These are phyloP conservation scores for Mizuhopecten yessoensis DNA, from an alignment of 1,140 invertebrate genomes.

Conservation along the genomic window DNA sequence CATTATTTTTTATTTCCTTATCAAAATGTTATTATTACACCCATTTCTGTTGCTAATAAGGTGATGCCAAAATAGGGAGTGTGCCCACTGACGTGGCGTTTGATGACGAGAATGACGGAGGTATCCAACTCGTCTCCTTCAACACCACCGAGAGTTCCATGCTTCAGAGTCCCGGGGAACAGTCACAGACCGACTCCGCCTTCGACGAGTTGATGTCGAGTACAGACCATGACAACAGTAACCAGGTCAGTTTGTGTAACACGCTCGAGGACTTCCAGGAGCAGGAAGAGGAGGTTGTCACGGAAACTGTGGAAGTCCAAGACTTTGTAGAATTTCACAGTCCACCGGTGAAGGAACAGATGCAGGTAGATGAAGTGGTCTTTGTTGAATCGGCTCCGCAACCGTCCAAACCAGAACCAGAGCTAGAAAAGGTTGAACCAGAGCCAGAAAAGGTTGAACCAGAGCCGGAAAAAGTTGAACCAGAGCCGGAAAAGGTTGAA, in stretches of 20 bases:
- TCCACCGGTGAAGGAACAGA: neutral
- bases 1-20: too few species aligned
- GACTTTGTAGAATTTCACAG: neutral
- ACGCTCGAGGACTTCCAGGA: slow-evolving; percentile 61
- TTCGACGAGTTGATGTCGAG: slow-evolving; percentile 61
- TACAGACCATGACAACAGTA: slow-evolving; percentile 51
- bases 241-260: slow-evolving; percentile 57
- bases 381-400: slow-evolving; percentile 1
- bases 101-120: slow-evolving; percentile 48
- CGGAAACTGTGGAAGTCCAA: neutral
- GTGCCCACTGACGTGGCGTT: slow-evolving; percentile 44
- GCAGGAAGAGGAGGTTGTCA: neutral
- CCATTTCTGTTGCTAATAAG: slow-evolving; percentile 41
- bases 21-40: neutral
- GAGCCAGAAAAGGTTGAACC: neutral
- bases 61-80: slow-evolving; percentile 49
- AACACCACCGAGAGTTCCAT: slow-evolving; percentile 44
- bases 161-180: slow-evolving; percentile 48
- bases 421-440: neutral
- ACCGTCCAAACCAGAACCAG: neutral
- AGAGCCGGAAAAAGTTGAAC: neutral
- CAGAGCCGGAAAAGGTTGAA: neutral
- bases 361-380: neutral
- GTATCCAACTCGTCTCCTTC: slow-evolving; percentile 63
- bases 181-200: slow-evolving; percentile 60